Percentiles rank a stretch among this genome's conserved stretches.
Conservation (phyloP, 2,888 invertebrate species). For the Sylvicola fuscatus region DNA sequence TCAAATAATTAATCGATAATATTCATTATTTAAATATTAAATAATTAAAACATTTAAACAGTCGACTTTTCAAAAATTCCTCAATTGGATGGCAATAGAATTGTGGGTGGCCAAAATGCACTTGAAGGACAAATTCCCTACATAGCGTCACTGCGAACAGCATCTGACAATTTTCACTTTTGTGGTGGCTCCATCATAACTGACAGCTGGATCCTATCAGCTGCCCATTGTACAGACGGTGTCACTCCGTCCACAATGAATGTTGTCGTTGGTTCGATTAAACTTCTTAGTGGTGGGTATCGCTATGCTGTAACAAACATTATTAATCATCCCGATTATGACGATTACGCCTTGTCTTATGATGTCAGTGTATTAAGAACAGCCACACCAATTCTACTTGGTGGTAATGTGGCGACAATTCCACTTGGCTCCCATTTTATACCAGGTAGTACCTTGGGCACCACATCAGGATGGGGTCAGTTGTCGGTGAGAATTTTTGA, state of each 20-base stretch:
- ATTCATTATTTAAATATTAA: no score
- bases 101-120: conserved; percentile 11
- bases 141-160: conserved; percentile 10
- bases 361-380: background rate
- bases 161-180: conserved; percentile 6
- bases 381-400: background rate
- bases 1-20: no score
- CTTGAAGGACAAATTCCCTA: conserved; percentile 8
- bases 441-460: background rate
- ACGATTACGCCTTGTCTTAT: background rate
- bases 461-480: conserved; percentile 1
- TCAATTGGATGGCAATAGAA: conserved; percentile 1
- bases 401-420: background rate
- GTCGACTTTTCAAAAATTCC: no score
- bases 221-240: conserved; percentile 11
- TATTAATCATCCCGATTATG: background rate
- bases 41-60: no score
- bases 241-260: background rate
- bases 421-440: background rate
- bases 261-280: conserved; percentile 1
- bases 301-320: background rate
- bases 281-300: background rate
- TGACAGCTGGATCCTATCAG: conserved; percentile 9
- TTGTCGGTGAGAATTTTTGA: background rate
- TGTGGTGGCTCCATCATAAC: conserved; percentile 12